These are phyloP conservation scores for Acanthosepion pharaonis DNA, from an alignment of 2,888 invertebrate species.

Conservation along the genomic window DNA sequence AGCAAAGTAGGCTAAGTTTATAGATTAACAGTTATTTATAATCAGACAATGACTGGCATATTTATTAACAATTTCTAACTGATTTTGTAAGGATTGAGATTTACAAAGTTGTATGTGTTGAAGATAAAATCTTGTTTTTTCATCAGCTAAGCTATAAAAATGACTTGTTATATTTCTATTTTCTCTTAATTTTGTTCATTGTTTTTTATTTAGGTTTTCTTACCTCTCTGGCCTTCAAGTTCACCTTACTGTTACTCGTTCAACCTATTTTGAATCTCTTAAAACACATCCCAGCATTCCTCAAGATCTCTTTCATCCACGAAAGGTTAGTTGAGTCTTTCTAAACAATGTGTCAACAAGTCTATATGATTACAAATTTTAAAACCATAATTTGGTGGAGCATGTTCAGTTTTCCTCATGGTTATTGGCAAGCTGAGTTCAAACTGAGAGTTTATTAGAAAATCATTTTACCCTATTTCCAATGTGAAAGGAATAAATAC, in stretches of 20 bases:
- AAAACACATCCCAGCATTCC: background rate
- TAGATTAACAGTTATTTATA: background rate
- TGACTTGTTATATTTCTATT: background rate
- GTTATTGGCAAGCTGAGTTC: background rate
- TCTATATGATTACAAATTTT: background rate
- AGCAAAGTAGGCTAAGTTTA: background rate
- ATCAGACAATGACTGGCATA: too few relatives aligned
- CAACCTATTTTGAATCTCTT: conserved; percentile 36
- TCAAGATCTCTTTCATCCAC: background rate
- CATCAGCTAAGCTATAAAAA: too few relatives aligned
- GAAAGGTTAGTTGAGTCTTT: conserved; percentile 34
- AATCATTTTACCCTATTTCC: too few relatives aligned
- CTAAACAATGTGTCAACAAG: background rate
- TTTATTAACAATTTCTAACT: too few relatives aligned
- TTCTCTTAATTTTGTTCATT: background rate
- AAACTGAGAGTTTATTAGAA: too few relatives aligned
- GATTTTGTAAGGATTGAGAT: background rate
- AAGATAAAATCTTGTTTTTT: background rate
- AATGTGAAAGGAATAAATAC: too few relatives aligned
- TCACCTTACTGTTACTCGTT: conserved; percentile 38
- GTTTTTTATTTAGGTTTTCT: background rate
- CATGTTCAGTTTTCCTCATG: background rate
- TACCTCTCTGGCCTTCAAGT: background rate
- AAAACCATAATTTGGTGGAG: background rate
- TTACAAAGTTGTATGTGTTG: background rate